phyloP scores from a whole-genome alignment of 2,888 invertebrate species.

The Sycophila texana region DNA sequence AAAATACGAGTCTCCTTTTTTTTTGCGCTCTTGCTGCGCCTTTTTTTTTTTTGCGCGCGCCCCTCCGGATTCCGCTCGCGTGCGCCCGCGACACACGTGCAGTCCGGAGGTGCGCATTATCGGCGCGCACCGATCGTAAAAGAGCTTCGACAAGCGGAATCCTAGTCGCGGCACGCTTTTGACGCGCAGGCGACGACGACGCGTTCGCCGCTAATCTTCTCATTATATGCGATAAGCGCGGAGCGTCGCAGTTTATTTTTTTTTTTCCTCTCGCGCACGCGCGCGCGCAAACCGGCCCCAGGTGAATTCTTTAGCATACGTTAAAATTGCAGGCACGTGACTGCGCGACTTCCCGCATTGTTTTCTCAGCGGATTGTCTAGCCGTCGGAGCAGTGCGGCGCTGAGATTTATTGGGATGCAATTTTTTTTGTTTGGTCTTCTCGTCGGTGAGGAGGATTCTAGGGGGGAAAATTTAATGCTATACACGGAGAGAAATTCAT shows the following conservation, averaged over 20 bases:
- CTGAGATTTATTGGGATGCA: too few species aligned
- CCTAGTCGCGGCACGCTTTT: neutral
- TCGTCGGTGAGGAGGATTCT: too few species aligned
- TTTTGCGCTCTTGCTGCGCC: neutral
- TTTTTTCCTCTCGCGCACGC: too few species aligned
- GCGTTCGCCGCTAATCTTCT: neutral
- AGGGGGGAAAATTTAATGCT: too few species aligned
- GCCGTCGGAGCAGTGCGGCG: too few species aligned
- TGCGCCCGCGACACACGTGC: neutral
- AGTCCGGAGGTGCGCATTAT: neutral
- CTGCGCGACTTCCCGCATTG: too few species aligned
- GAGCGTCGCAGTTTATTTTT: too few species aligned
- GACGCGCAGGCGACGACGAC: neutral
- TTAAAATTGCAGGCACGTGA: neutral
- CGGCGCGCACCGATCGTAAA: slow-evolving; percentile 1
- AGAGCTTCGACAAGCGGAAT: slow-evolving; percentile 11
- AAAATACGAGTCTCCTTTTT: neutral
- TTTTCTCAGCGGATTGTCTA: too few species aligned
- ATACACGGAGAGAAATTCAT: too few species aligned
- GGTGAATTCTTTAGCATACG: neutral
- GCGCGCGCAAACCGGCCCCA: too few species aligned
- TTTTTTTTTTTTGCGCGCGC: neutral
- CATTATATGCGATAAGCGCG: too few species aligned
- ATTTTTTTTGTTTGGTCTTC: too few species aligned
- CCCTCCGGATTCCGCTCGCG: neutral